Evolutionary conservation across 2,113 vertebrate genomes (phyloP), one percentile per base, ranked within the genome.

Genomic region (Lophura nycthemera): DNA sequence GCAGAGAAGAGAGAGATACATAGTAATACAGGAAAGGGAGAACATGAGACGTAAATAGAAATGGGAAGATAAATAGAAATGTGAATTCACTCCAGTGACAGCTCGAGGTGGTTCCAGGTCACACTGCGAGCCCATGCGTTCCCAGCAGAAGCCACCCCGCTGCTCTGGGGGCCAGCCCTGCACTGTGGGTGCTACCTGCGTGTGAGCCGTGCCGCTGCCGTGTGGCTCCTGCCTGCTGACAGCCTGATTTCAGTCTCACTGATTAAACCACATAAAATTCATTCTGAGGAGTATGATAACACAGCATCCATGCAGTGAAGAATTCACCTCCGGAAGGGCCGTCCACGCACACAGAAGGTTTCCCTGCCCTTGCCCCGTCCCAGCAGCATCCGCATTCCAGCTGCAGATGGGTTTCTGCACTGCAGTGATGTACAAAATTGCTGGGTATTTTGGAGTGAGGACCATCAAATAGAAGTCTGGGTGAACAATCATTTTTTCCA

Each of bases 391-490:
- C 1, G 2, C 14, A n/a, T 8, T 59, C 17, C 52, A 38, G 52
- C 42, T 15, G 52, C 8, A 30, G 52, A 4, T 11, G 56, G 17
- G 13, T 17, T 71, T 61, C 56, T 34, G 66, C 22, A 13, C 54
- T 13, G 34, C 66, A 32, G 54, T 5, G 4, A 20, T n/a, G 30
- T 12, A 8, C 6, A 0, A 5, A 5, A 15, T 2, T 25, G 6
- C 5, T 38, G 52, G 29, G 8, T 25, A 15, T 25, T 59, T 59
- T 38, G 38, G 59, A 40, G 34, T n/a, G n/a, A 12, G 27, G 34
- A 22, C 50, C 36, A 42, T 24, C 4, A 22, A 42, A 59, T 47
- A 38, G 20, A 24, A 38, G 36, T 21, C 29, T 13, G 40, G 5
- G 40, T 8, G 32, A 70, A 71, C n/a, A 10, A 1, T 21, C 4